A percentile compares a stretch with the other conserved stretches of the same genome.
These are phyloP conservation scores for Gymnogyps californianus DNA, from an alignment of 2,113 vertebrate species.

Conservation along the genomic window DNA sequence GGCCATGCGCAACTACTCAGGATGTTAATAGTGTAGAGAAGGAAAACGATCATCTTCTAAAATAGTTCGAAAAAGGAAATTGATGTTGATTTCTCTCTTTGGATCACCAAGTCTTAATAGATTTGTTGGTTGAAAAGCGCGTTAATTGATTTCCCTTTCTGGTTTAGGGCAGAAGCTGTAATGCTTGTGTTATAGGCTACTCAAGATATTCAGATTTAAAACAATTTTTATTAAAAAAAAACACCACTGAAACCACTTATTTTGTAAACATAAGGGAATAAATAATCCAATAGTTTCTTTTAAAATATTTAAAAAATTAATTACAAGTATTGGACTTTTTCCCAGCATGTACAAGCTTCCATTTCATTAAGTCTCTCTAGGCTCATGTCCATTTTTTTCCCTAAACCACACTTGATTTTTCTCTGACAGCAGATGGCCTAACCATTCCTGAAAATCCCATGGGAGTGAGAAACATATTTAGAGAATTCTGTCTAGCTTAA, in stretches of 20 bases:
- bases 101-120: background rate
- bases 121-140: background rate
- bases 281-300: background rate
- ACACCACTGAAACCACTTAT: background rate
- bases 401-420: constrained; percentile 29
- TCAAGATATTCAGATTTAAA: background rate
- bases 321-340: background rate
- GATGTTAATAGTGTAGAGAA: background rate
- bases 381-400: constrained; percentile 39
- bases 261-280: background rate
- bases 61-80: background rate
- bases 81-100: background rate
- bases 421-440: constrained; percentile 57
- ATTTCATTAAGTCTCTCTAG: constrained; percentile 61
- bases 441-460: constrained; percentile 16
- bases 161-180: background rate
- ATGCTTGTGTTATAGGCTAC: background rate
- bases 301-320: background rate
- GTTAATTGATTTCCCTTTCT: background rate
- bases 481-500: constrained; percentile 33
- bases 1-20: background rate
- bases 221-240: background rate
- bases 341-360: constrained; percentile 13
- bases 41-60: background rate
- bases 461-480: constrained; percentile 50